phyloP scores from a whole-genome alignment of 2,888 invertebrate species.

The Epirrita christyi region DNA sequence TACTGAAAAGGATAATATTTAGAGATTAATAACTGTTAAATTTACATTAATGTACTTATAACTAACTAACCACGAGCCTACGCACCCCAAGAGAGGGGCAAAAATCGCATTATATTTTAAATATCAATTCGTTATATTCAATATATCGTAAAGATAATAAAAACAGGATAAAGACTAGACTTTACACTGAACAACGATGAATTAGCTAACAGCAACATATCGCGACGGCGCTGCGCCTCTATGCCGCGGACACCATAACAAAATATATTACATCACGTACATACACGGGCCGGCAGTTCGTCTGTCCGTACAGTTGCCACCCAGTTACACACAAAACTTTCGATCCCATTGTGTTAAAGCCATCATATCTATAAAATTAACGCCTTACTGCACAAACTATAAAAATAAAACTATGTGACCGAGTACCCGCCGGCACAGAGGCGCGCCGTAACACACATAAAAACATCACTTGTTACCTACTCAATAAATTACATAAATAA shows the following conservation, averaged over 20 bases:
- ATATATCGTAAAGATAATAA: conserved; percentile 78
- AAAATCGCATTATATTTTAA: conserved; percentile 74
- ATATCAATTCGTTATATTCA: conserved; percentile 82
- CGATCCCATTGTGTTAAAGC: conserved; percentile 27
- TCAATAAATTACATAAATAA: conserved; percentile 83
- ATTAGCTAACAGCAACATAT: conserved; percentile 76
- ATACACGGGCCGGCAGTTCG: neutral
- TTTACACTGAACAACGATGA: conserved; percentile 84
- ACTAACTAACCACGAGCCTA: conserved; percentile 82
- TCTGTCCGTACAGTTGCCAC: neutral
- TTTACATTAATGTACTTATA: conserved; percentile 81
- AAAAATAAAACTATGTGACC: conserved; percentile 55
- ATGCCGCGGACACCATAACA: conserved; percentile 47
- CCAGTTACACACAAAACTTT: conserved; percentile 5
- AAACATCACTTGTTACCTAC: conserved; percentile 69
- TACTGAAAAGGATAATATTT: conserved; percentile 80
- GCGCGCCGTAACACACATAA: conserved; percentile 60
- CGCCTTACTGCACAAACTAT: conserved; percentile 40
- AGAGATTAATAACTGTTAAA: conserved; percentile 80
- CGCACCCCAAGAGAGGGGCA: conserved; percentile 62
- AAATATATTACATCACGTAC: conserved; percentile 36
- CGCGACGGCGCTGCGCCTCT: conserved; percentile 55
- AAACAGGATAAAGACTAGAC: conserved; percentile 85
- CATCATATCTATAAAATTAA: conserved; percentile 28
- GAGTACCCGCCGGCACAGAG: conserved; percentile 54